A percentile compares a stretch with the other conserved stretches of the same genome.
phyloP scores from a whole-genome alignment of 2,113 vertebrate species.

The Mirza zaza region DNA sequence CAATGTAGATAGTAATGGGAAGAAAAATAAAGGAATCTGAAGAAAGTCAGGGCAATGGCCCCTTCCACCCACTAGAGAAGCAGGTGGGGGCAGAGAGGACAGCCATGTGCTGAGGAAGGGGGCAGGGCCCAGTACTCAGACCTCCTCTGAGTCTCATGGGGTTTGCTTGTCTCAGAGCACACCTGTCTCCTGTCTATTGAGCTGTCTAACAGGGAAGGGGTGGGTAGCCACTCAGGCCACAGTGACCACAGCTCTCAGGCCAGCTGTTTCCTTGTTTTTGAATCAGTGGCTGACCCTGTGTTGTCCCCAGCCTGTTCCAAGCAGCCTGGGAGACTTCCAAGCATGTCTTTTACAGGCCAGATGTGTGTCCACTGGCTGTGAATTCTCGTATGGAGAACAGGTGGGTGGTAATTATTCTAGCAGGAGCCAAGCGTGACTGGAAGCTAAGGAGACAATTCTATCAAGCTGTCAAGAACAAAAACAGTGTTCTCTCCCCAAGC shows the following conservation, averaged over 20 bases:
- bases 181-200: not conserved
- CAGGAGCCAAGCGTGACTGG: slow-evolving; percentile 75
- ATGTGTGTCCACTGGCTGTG: slow-evolving; percentile 84
- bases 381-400: slow-evolving; percentile 84
- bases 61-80: not conserved
- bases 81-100: not conserved
- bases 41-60: not conserved
- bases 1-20: not conserved
- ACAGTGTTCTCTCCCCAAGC: slow-evolving; percentile 46
- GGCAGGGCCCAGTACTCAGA: not conserved
- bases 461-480: slow-evolving; percentile 75
- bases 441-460: slow-evolving; percentile 81
- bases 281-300: slow-evolving; percentile 74
- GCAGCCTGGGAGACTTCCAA: slow-evolving; percentile 82
- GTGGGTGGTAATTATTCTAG: slow-evolving; percentile 85
- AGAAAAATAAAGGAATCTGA: not conserved
- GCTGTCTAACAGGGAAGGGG: not conserved
- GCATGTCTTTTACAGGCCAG: slow-evolving; percentile 83
- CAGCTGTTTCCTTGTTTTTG: slow-evolving; percentile 81
- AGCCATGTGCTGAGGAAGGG: not conserved
- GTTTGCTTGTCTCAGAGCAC: not conserved
- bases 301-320: slow-evolving; percentile 81
- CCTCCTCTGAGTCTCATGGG: not conserved
- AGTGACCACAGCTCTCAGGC: slow-evolving; percentile 55
- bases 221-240: not conserved